A percentile compares a stretch with the other conserved stretches of the same genome.
These are phyloP conservation scores for Venturia canescens DNA, from an alignment of 1,140 invertebrate species.

Conservation along the genomic window DNA sequence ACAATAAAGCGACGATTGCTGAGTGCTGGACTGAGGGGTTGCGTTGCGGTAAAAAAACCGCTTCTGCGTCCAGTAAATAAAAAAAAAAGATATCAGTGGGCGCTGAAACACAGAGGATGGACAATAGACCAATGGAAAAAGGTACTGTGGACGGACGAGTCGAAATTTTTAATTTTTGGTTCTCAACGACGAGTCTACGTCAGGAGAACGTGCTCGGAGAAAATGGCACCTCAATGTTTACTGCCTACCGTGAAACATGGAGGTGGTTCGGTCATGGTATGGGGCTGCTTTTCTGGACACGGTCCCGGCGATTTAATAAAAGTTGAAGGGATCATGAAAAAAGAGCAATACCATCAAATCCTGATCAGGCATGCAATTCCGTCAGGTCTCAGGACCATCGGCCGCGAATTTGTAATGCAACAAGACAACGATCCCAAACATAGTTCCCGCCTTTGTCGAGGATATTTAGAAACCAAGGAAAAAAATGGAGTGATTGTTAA, in stretches of 20 bases:
- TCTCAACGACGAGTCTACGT: conserved; percentile 37
- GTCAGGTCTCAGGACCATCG: conserved; percentile 33
- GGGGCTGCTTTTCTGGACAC: conserved; percentile 20
- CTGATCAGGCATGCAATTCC: conserved; percentile 39
- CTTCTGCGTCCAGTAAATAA: conserved; percentile 52
- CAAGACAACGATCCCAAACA: conserved; percentile 38
- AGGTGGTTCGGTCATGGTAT: conserved; percentile 37
- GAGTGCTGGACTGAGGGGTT: conserved; percentile 37
- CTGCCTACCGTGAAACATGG: neutral
- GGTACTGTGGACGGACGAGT: conserved; percentile 57
- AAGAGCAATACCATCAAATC: conserved; percentile 46
- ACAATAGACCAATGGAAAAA: conserved; percentile 53
- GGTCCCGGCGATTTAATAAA: conserved; percentile 47
- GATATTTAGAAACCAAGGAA: conserved; percentile 24
- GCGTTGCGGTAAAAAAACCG: conserved; percentile 51
- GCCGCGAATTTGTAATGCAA: neutral
- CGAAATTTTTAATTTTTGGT: conserved; percentile 60
- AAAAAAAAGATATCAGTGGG: too few species aligned
- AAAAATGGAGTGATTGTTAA: neutral
- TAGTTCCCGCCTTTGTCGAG: conserved; percentile 38
- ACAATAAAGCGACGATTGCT: too few species aligned
- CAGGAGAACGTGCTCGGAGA: neutral
- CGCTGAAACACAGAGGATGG: conserved; percentile 54
- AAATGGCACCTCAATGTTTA: conserved; percentile 7
- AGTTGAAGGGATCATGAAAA: conserved; percentile 45